A percentile compares a stretch with the other conserved stretches of the same genome.
Conservation (phyloP, 1,140 invertebrate genomes). For the Leptinotarsa undecemlineata region DNA sequence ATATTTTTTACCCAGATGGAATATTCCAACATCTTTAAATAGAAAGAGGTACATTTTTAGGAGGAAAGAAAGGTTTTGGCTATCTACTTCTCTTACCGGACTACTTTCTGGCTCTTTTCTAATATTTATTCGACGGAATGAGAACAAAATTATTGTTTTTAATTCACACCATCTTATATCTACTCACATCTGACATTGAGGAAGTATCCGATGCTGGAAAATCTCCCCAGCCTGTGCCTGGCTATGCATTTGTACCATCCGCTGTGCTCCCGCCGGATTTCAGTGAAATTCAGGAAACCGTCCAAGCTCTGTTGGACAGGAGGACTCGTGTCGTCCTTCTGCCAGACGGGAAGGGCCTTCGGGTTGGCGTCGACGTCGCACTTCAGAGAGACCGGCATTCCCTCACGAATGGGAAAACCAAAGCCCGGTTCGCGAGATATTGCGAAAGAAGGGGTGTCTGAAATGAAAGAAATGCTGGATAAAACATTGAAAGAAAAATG, state of each 20-base stretch:
- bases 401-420: conserved; percentile 81
- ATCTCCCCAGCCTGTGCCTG: conserved; percentile 77
- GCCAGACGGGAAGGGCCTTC: conserved; percentile 82
- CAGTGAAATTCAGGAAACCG: conserved; percentile 81
- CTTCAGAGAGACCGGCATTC: conserved; percentile 81
- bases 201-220: conserved; percentile 87
- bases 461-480: too few species aligned
- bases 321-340: conserved; percentile 66
- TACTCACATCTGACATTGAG: conserved; percentile 84
- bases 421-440: conserved; percentile 87
- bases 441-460: conserved; percentile 88
- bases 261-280: conserved; percentile 74
- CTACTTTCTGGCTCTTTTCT: too few species aligned
- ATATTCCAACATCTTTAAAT: too few species aligned
- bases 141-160: too few species aligned
- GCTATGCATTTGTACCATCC: conserved; percentile 91
- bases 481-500: too few species aligned
- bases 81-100: too few species aligned
- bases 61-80: too few species aligned
- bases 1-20: too few species aligned
- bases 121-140: too few species aligned
- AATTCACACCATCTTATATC: too few species aligned
- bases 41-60: too few species aligned
- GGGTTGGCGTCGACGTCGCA: conserved; percentile 92
- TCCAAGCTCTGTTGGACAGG: conserved; percentile 71